Base-by-base conservation (phyloP, 2,888 invertebrate species). In the Amphipyra berbera region DNA sequence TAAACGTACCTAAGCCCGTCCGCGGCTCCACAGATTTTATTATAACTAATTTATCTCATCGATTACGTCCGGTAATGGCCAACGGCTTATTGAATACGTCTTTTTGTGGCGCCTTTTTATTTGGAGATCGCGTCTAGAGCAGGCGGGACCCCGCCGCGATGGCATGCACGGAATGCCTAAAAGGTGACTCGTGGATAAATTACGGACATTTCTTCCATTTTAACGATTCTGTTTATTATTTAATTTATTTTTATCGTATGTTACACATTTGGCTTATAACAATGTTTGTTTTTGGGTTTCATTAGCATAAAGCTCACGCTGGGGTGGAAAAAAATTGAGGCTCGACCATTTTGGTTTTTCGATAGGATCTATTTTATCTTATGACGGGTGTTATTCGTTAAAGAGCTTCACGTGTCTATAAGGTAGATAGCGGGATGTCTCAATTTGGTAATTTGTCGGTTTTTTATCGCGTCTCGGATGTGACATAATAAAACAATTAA, bases 131-230 rank as follows among this genome's bases (percentile, higher is more conserved):
- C 90, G 93, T 92, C 93, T 91, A 92, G 90, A 92, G 90, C 90
- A 87, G 83, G 81, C 85, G 92, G 82, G 89, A 82, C 92, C 94
- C 95, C 94, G 94, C 86, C 88, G 94, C 82, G 94, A 85, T 82
- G 94, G 94, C 90, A 95, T 94, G 92, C 89, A 88, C 88, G 94
- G 94, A 93, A 95, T 95, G 93, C 91, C 88, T 90, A 91, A 94
- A 93, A 95, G 95, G 95, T 95, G 95, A 94, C 94, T 94, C 90
- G 90, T 88, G 94, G 92, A 95, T 95, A 95, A 94, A 95, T 95
- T 94, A 95, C 94, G 87, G 84, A 90, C 92, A 94, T 95, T 94
- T 95, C 93, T 92, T 93, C 90, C 90, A 92, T 95, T 95, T 95
- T 95, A 95, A 95, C 93, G 95, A 95, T 93, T 90, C 92, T 89